These are phyloP conservation scores for Thecophora atra DNA, from an alignment of 2,888 invertebrate species.

Conservation along the genomic window DNA sequence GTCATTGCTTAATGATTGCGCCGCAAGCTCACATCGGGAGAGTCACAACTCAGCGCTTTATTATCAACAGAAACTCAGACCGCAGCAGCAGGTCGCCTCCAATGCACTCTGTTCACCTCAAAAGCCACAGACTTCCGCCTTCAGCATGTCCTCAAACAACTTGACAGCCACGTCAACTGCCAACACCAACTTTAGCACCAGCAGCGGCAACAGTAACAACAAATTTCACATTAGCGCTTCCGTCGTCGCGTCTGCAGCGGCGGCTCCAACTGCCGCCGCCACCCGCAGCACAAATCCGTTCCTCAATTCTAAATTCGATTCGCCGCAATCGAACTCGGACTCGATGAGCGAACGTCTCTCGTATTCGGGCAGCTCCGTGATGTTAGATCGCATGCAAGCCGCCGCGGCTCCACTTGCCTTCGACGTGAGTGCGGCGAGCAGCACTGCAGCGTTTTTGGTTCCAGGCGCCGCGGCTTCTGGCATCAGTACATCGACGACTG, in stretches of 20 bases:
- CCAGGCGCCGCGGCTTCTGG: slow-evolving; percentile 40
- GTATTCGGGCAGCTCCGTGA: slow-evolving; percentile 54
- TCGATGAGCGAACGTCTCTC: slow-evolving; percentile 52
- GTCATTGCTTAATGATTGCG: slow-evolving; percentile 58
- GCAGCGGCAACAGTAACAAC: slow-evolving; percentile 36
- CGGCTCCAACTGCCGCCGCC: slow-evolving; percentile 43
- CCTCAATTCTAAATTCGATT: slow-evolving; percentile 40
- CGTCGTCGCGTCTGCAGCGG: slow-evolving; percentile 35
- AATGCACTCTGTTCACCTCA: slow-evolving; percentile 60
- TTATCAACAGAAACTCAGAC: slow-evolving; percentile 50
- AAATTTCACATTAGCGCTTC: slow-evolving; percentile 12
- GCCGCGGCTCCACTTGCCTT: slow-evolving; percentile 39
- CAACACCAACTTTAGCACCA: slow-evolving; percentile 40
- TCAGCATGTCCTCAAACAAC: slow-evolving; percentile 36
- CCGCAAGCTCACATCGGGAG: slow-evolving; percentile 58
- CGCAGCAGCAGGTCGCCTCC: slow-evolving; percentile 40
- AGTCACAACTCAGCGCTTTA: slow-evolving; percentile 45
- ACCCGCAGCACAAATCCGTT: slow-evolving; percentile 47
- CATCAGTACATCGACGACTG: slow-evolving; percentile 57
- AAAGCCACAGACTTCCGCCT: slow-evolving; percentile 45
- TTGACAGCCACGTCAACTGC: slow-evolving; percentile 46
- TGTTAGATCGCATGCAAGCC: slow-evolving; percentile 54
- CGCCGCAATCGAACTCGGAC: slow-evolving; percentile 60
- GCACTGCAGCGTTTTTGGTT: background rate
- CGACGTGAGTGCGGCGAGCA: slow-evolving; percentile 49